Base-by-base conservation (phyloP, 2,797 vertebrate genomes). In the Craterocephalus amniculus region DNA sequence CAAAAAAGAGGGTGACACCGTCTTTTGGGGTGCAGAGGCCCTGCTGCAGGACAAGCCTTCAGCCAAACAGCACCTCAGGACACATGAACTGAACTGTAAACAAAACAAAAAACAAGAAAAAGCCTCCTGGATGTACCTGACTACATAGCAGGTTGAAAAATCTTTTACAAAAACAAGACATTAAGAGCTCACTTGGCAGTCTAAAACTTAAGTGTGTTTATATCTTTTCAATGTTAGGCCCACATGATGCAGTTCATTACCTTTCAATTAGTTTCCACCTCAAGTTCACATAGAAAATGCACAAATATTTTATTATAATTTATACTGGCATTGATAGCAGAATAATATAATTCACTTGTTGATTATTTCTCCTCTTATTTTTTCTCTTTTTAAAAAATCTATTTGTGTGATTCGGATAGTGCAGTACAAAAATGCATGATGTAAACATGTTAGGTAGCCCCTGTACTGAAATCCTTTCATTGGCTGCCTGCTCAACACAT, bases 1-100 rank as follows among this genome's bases (percentile, higher is more conserved):
- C 67, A 79, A 49, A 78, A 61, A 54, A 40, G 36, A 29, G 49
- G 67, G 48, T 67, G 9, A 58, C 8, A 59, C 35, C 58, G 26
- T 67, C 59, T 76, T 59, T 68, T 29, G 32, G 38, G 34, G 26
- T 52, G 22, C 22, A 16, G 27, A 24, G 26, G 40, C 67, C 67
- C 68, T 68, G 40, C 51, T 62, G 55, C 24, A 49, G 52, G 63
- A 2, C 22, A 22, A 6, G n/a, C 45, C 69, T 72, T 43, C 51
- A 64, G 52, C 27, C 40, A 55, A 61, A 77, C 29, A 79, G 62
- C 29, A 48, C 26, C 29, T 35, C n/a, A 72, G 14, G 20, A 69
- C 14, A 5, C 38, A 27, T 5, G 36, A 67, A 43, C 48, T 58
- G 27, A 75, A 56, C 45, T 70, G 48, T 36, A 55, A 63, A 60